These are phyloP conservation scores for Athene noctua DNA, from an alignment of 2,113 vertebrate genomes.

Conservation along the genomic window DNA sequence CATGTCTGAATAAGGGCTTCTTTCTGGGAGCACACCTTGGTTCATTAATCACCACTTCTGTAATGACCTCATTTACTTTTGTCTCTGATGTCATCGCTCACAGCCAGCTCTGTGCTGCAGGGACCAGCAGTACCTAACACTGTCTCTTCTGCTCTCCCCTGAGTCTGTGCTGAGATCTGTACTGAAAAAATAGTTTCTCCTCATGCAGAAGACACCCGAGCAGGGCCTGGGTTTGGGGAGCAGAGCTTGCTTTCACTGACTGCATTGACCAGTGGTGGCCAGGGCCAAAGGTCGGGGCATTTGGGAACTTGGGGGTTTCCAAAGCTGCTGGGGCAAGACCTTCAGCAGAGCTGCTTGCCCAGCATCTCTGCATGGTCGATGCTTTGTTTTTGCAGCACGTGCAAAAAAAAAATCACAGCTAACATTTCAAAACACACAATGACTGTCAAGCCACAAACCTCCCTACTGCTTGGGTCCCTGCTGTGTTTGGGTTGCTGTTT, in stretches of 20 bases:
- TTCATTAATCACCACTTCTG: background rate
- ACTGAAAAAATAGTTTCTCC: background rate
- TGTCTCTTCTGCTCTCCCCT: background rate
- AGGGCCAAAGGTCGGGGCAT: rapidly evolving
- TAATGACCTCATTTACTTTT: background rate
- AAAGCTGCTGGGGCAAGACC: background rate
- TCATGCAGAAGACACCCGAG: background rate
- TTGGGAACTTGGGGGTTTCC: background rate
- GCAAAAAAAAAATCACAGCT: background rate
- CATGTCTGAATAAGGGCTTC: background rate
- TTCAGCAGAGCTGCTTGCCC: background rate
- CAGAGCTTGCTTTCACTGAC: background rate
- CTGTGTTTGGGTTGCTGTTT: background rate
- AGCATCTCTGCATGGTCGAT: background rate
- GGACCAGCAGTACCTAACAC: background rate
- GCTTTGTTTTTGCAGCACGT: background rate
- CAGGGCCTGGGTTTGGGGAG: background rate
- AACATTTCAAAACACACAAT: background rate
- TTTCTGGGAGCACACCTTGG: background rate
- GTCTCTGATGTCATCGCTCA: background rate
- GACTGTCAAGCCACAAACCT: background rate
- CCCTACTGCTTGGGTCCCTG: background rate
- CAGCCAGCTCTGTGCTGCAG: background rate
- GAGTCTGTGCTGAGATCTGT: background rate
- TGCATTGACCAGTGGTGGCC: rapidly evolving